These are phyloP conservation scores for Seriola aureovittata DNA, from an alignment of 2,113 vertebrate genomes.

Conservation along the genomic window DNA sequence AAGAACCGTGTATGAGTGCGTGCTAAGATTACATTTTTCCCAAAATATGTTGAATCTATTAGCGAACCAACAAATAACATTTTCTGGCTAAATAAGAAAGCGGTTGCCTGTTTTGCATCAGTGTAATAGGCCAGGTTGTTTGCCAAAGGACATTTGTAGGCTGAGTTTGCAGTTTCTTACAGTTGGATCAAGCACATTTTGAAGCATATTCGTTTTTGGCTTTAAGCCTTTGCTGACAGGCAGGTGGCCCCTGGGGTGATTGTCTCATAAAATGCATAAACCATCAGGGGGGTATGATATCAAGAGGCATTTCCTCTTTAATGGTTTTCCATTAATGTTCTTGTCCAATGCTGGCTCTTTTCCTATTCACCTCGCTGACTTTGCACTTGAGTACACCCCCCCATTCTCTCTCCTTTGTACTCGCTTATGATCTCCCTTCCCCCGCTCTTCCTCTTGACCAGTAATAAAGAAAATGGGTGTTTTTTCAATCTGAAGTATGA, in stretches of 20 bases:
- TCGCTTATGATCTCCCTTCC: background rate
- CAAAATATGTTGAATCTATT: constrained; percentile 22
- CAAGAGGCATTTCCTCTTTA: constrained; percentile 64
- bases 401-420: background rate
- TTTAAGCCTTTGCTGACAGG: constrained; percentile 64
- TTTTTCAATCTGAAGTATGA: constrained; percentile 48
- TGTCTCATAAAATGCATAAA: constrained; percentile 69
- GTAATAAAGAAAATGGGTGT: constrained; percentile 32
- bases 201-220: constrained; percentile 60
- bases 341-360: constrained; percentile 42
- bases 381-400: constrained; percentile 36
- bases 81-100: constrained; percentile 18
- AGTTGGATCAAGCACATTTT: constrained; percentile 55
- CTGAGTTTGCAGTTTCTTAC: constrained; percentile 47
- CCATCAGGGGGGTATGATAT: constrained; percentile 36
- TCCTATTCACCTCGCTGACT: constrained; percentile 61
- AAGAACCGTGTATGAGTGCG: background rate
- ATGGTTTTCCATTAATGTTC: constrained; percentile 55
- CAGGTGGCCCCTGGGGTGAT: constrained; percentile 53
- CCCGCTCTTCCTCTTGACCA: constrained; percentile 22
- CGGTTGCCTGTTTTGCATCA: constrained; percentile 53
- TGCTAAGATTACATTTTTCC: constrained; percentile 31
- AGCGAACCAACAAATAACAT: constrained; percentile 21
- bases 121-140: constrained; percentile 30
- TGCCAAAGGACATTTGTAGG: constrained; percentile 54